Conservation (phyloP, 2,113 vertebrate species). For the Petrocephalus zakoni region DNA sequence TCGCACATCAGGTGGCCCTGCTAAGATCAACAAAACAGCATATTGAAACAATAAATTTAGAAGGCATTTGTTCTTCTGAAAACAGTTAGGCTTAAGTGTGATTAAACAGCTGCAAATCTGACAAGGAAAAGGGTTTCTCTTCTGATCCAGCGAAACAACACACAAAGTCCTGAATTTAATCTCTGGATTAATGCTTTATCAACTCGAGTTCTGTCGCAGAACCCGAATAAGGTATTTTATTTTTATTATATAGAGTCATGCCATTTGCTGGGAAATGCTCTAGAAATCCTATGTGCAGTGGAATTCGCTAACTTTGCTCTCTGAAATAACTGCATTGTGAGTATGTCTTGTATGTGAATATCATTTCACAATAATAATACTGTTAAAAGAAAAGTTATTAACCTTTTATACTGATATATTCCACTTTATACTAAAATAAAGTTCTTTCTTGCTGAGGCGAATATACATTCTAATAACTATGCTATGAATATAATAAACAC, state of each 20-base stretch:
- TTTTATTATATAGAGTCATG: neutral
- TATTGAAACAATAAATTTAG: neutral
- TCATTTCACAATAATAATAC: constrained; percentile 14
- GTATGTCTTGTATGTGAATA: constrained; percentile 5
- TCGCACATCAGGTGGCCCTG: neutral
- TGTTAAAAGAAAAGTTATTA: constrained; percentile 6
- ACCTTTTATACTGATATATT: constrained; percentile 23
- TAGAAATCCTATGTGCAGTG: constrained; percentile 5
- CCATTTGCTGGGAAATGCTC: neutral
- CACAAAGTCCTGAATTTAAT: neutral
- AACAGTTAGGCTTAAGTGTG: neutral
- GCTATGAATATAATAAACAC: constrained; percentile 22
- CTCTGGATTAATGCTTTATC: neutral
- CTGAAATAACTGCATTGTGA: constrained; percentile 15
- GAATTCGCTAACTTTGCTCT: neutral
- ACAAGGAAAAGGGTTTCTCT: neutral
- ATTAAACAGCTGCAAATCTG: neutral
- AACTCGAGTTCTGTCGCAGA: neutral
- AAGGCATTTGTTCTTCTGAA: neutral
- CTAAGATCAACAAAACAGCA: neutral
- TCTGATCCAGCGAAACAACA: neutral
- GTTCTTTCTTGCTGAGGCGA: constrained; percentile 20
- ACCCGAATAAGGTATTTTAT: neutral
- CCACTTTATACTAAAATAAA: constrained; percentile 27
- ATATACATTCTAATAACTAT: constrained; percentile 22